phyloP scores from a whole-genome alignment of 2,113 vertebrate species.

The Cyrtonyx montezumae region DNA sequence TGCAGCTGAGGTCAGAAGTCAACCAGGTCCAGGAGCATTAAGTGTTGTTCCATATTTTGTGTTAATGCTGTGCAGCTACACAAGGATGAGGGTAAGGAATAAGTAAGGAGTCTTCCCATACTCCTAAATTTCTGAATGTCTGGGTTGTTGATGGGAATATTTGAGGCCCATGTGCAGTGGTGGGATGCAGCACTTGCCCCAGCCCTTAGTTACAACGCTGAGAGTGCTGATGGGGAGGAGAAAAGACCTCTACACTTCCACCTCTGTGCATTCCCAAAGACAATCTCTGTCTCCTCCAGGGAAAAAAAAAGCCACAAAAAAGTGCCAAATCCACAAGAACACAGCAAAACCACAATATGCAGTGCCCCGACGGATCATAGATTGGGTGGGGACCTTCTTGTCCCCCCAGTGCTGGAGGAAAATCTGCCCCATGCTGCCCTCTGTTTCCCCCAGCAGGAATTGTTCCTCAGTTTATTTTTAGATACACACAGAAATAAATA shows the following conservation, averaged over 20 bases:
- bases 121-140: not conserved
- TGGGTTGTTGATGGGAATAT: not conserved
- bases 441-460: not conserved
- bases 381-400: not conserved
- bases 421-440: not conserved
- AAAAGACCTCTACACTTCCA: not conserved
- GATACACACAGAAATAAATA: not conserved
- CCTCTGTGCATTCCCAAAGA: not conserved
- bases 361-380: not conserved
- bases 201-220: not conserved
- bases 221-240: not conserved
- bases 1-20: not conserved
- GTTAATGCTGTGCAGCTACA: not conserved
- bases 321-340: not conserved
- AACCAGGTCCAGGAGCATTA: not conserved
- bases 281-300: not conserved
- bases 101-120: too few species aligned
- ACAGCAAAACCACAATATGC: rapidly evolving
- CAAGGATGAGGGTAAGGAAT: not conserved
- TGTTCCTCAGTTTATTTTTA: not conserved
- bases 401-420: not conserved
- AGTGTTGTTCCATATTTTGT: not conserved
- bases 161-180: not conserved
- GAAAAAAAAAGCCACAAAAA: not conserved
- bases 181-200: not conserved